These are phyloP conservation scores for Calyptommatus sinebrachiatus DNA, from an alignment of 2,113 vertebrate species.

Conservation along the genomic window DNA sequence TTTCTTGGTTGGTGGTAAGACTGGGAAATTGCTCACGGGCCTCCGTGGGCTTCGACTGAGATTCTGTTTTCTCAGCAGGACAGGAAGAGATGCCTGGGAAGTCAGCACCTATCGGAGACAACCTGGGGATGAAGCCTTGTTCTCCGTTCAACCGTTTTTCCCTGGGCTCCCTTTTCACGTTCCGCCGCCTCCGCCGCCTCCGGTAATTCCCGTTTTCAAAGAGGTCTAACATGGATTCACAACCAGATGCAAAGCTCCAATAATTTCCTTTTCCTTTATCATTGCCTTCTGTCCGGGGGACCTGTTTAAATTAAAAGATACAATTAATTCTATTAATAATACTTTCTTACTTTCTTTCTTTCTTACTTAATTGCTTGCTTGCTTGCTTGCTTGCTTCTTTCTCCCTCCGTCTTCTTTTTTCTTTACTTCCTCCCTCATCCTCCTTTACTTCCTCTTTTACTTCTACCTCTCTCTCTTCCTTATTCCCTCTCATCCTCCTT, in stretches of 20 bases:
- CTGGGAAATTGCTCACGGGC: slow-evolving; percentile 70
- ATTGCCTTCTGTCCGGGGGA: slow-evolving; percentile 91
- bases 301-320: slow-evolving; percentile 69
- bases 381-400: too few relatives aligned
- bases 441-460: background rate
- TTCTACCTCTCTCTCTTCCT: background rate
- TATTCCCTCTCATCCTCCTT: too few relatives aligned
- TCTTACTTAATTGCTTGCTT: too few relatives aligned
- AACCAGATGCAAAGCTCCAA: slow-evolving; percentile 96
- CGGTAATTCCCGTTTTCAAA: slow-evolving; percentile 97
- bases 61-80: slow-evolving; percentile 41
- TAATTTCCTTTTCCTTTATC: slow-evolving; percentile 96
- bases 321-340: slow-evolving; percentile 38
- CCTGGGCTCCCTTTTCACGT: slow-evolving; percentile 79
- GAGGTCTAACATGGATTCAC: slow-evolving; percentile 94
- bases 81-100: slow-evolving; percentile 53
- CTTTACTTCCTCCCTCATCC: background rate
- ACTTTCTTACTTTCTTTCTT: background rate
- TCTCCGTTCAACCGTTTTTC: slow-evolving; percentile 51
- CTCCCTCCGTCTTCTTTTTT: too few relatives aligned
- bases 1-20: slow-evolving; percentile 62
- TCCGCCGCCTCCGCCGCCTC: slow-evolving; percentile 83
- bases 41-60: slow-evolving; percentile 49
- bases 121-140: slow-evolving; percentile 29
- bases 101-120: background rate